Evolutionary conservation across 2,797 vertebrate genomes (phyloP).

Genomic region (Phaenicophaeus curvirostris): DNA sequence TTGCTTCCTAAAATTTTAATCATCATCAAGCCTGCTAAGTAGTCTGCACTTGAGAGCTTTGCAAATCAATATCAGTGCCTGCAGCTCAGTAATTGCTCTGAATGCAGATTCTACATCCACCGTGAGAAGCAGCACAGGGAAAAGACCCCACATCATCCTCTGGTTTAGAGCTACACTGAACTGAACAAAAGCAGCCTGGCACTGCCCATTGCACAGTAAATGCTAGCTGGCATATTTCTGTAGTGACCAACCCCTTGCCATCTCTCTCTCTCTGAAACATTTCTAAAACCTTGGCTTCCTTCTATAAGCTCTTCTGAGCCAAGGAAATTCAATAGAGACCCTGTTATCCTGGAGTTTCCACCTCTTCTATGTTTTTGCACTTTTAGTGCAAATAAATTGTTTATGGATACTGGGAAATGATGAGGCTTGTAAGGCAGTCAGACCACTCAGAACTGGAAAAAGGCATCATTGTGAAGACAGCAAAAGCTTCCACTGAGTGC

Average conservation of each 20-base stretch:
- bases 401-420: constrained; percentile 40
- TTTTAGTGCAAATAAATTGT: constrained; percentile 46
- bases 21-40: constrained; percentile 20
- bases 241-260: constrained; percentile 16
- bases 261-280: constrained; percentile 10
- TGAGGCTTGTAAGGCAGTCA: constrained; percentile 38
- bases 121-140: constrained; percentile 2
- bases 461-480: constrained; percentile 37
- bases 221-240: constrained; percentile 33
- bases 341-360: constrained; percentile 45
- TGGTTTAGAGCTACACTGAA: constrained; percentile 2
- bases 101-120: constrained; percentile 13
- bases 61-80: constrained; percentile 13
- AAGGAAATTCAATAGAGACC: constrained; percentile 62
- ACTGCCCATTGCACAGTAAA: constrained; percentile 1
- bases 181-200: constrained; percentile 39
- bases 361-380: constrained; percentile 57
- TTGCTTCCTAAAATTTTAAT: constrained; percentile 55
- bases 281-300: constrained; percentile 60
- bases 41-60: constrained; percentile 24
- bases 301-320: constrained; percentile 34
- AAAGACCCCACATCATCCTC: constrained; percentile 12
- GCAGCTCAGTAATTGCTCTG: constrained; percentile 5
- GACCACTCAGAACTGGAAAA: constrained; percentile 43
- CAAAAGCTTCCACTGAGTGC: constrained; percentile 13